phyloP scores from a whole-genome alignment of 2,888 invertebrate genomes.

The Oligia fasciuncula region DNA sequence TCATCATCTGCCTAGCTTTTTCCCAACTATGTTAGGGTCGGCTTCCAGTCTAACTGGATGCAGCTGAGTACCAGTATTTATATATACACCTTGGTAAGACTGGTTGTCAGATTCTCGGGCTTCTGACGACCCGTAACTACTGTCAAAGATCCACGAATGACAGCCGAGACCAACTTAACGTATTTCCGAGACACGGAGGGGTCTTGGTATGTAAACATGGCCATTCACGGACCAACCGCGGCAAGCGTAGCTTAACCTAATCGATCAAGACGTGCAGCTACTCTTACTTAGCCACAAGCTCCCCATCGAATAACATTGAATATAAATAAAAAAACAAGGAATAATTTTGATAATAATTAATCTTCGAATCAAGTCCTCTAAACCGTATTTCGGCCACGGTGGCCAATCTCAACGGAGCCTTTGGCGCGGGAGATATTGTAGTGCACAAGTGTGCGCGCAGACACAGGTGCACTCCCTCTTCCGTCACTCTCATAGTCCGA shows the following conservation, averaged over 20 bases:
- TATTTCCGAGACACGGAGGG: too few relatives aligned
- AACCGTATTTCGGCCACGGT: too few relatives aligned
- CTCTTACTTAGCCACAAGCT: too few relatives aligned
- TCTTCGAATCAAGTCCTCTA: background rate
- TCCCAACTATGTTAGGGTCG: background rate
- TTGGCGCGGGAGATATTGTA: too few relatives aligned
- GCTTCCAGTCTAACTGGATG: background rate
- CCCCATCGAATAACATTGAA: background rate
- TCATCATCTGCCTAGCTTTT: background rate
- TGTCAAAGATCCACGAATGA: background rate
- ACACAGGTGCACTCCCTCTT: too few relatives aligned
- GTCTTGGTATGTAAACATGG: too few relatives aligned
- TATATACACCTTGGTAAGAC: background rate
- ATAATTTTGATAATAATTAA: background rate
- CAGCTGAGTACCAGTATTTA: background rate
- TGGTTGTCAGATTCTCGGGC: background rate
- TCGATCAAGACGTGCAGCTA: background rate
- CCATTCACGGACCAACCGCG: background rate
- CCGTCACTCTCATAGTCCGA: too few relatives aligned
- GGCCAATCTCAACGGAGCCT: too few relatives aligned
- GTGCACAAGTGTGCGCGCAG: too few relatives aligned
- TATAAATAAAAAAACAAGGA: background rate
- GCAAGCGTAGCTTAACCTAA: background rate
- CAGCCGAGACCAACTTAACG: background rate
- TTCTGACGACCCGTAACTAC: background rate